A percentile compares a stretch with the other conserved stretches of the same genome.
Conservation (phyloP, 2,888 invertebrate genomes). For the Tetrapedia diversipes region DNA sequence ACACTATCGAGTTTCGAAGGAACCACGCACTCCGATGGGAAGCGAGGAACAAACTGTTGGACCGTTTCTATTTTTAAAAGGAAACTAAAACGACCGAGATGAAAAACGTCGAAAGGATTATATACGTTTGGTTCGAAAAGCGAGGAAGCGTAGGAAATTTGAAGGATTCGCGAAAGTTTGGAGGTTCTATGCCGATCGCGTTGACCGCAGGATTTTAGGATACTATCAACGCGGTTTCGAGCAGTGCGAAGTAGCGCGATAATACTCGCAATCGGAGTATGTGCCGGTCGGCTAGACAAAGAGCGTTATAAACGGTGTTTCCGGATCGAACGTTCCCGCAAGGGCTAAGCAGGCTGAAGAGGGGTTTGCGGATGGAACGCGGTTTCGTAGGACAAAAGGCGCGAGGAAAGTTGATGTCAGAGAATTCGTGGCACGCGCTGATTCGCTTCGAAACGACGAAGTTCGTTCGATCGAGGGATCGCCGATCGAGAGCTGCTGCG, state of each 20-base stretch:
- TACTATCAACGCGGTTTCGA: conserved; percentile 13
- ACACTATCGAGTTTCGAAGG: no score
- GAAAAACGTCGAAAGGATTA: not conserved
- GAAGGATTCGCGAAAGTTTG: conserved; percentile 24
- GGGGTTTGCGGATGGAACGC: no score
- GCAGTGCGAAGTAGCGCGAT: conserved; percentile 63
- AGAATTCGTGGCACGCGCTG: conserved; percentile 11
- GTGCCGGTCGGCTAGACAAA: conserved; percentile 60
- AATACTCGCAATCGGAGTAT: conserved; percentile 46
- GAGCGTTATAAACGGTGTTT: conserved; percentile 62
- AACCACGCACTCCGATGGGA: no score
- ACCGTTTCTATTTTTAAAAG: no score
- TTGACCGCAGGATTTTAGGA: conserved; percentile 36
- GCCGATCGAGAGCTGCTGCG: conserved; percentile 26
- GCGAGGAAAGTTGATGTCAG: not conserved
- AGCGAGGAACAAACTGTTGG: no score
- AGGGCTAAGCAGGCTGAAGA: no score
- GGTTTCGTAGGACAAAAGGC: no score
- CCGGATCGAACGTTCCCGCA: conserved; percentile 63
- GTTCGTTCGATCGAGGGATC: conserved; percentile 8
- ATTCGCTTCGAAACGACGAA: conserved; percentile 4
- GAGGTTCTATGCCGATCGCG: not conserved
- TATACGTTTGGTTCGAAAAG: not conserved
- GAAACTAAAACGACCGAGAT: no score
- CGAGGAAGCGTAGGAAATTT: not conserved